Conservation (phyloP, 1,140 invertebrate genomes). For the Drosophila rhopaloa region DNA sequence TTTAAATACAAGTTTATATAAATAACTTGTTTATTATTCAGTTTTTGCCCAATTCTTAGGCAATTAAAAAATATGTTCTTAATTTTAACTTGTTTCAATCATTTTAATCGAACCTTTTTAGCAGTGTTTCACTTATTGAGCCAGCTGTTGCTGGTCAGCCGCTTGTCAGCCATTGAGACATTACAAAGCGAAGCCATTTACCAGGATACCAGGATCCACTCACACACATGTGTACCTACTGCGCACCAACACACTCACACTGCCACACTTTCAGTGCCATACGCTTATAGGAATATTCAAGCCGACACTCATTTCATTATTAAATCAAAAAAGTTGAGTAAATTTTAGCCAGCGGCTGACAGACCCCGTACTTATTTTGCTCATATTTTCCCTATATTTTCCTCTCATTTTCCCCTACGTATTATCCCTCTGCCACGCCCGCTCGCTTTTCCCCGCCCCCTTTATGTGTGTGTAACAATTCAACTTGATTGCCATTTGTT, state of each 20-base stretch:
- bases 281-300: conserved; percentile 15
- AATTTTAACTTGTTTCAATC: too few species aligned
- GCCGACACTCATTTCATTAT: conserved; percentile 68
- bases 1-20: too few species aligned
- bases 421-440: not conserved
- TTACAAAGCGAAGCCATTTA: conserved; percentile 48
- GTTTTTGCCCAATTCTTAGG: too few species aligned
- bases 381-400: conserved; percentile 28
- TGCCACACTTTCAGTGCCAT: not conserved
- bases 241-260: conserved; percentile 5
- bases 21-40: too few species aligned
- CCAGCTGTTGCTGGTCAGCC: conserved; percentile 48
- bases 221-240: not conserved
- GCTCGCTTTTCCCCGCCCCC: not conserved
- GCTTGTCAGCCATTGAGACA: conserved; percentile 49
- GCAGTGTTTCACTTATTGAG: conserved; percentile 11
- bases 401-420: not conserved
- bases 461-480: conserved; percentile 62
- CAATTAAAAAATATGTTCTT: too few species aligned
- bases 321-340: conserved; percentile 79
- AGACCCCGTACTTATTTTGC: conserved; percentile 20
- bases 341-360: conserved; percentile 64
- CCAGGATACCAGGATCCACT: conserved; percentile 27
- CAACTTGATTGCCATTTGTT: conserved; percentile 81
- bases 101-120: not conserved